A percentile compares a stretch with the other conserved stretches of the same genome.
These are phyloP conservation scores for Parthenolecanium corni DNA, from an alignment of 2,888 invertebrate species.

Conservation along the genomic window DNA sequence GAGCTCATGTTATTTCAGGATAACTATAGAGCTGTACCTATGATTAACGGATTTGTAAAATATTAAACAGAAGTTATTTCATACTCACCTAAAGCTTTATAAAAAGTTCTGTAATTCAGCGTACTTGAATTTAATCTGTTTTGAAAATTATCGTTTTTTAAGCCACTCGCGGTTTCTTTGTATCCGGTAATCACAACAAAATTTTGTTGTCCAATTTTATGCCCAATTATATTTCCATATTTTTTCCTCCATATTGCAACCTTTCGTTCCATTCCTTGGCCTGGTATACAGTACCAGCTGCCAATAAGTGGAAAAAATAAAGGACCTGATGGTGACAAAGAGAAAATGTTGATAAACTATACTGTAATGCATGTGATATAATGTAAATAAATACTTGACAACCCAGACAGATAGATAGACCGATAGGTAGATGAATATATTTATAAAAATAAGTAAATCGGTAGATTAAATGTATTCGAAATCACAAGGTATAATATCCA, in stretches of 20 bases:
- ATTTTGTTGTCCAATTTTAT: neutral
- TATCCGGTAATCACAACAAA: conserved; percentile 1
- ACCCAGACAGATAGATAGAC: too few relatives aligned
- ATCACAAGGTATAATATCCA: too few relatives aligned
- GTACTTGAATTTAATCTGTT: neutral
- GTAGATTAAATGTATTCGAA: too few relatives aligned
- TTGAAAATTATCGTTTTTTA: conserved; percentile 12
- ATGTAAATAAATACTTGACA: too few relatives aligned
- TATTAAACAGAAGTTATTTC: too few relatives aligned
- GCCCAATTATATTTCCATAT: conserved; percentile 15
- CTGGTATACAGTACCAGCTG: neutral
- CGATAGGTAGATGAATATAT: too few relatives aligned
- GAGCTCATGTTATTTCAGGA: too few relatives aligned
- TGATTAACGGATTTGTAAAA: too few relatives aligned
- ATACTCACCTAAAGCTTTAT: conserved; percentile 3
- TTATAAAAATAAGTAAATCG: too few relatives aligned
- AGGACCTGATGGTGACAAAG: neutral
- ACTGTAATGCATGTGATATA: too few relatives aligned
- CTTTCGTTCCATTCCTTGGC: neutral
- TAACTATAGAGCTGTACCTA: too few relatives aligned
- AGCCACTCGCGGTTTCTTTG: neutral
- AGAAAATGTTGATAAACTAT: too few relatives aligned
- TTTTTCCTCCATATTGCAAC: conserved; percentile 10
- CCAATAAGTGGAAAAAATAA: conserved; percentile 1
- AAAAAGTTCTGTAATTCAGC: neutral